Conservation (phyloP, 2,113 vertebrate species). For the Otolemur garnettii region DNA sequence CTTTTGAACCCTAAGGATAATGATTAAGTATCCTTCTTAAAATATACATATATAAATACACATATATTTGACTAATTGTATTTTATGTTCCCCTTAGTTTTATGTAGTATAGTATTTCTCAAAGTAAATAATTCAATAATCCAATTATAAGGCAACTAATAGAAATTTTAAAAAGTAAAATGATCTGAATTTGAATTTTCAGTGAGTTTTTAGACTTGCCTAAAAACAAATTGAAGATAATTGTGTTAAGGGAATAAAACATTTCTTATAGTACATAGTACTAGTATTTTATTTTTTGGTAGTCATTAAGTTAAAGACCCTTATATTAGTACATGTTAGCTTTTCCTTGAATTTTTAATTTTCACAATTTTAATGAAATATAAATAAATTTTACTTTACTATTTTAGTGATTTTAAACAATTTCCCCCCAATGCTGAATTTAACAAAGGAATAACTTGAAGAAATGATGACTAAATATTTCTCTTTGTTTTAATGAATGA, state of each 20-base stretch:
- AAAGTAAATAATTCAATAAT: neutral
- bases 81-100: neutral
- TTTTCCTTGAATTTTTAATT: constrained; percentile 38
- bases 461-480: neutral
- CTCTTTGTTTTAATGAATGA: neutral
- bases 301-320: neutral
- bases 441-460: constrained; percentile 2
- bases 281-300: neutral
- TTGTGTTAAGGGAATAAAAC: neutral
- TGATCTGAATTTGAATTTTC: neutral
- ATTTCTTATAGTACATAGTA: neutral
- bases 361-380: neutral
- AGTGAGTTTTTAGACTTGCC: neutral
- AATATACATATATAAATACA: too few species aligned
- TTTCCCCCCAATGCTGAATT: neutral
- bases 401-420: neutral
- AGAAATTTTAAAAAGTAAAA: neutral
- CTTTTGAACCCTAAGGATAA: too few species aligned
- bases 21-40: too few species aligned
- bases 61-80: neutral
- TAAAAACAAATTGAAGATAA: neutral
- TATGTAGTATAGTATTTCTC: neutral
- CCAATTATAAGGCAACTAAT: neutral
- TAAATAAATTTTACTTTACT: neutral
- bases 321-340: rapidly evolving